phyloP scores from a whole-genome alignment of 2,113 vertebrate genomes.

The Zeus faber region DNA sequence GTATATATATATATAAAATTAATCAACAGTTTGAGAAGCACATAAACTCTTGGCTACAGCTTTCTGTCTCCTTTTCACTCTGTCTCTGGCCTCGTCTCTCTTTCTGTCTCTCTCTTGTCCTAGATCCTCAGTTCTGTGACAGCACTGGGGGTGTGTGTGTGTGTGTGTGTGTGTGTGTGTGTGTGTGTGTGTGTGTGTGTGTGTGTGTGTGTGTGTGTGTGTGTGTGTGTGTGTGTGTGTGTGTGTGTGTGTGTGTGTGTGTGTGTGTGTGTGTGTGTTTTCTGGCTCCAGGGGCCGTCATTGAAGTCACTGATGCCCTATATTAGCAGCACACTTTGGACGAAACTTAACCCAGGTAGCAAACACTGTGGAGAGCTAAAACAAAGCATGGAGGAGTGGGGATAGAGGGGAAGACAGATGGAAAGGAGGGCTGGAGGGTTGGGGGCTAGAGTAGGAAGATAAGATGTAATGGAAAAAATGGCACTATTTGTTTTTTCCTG shows the following conservation, averaged over 20 bases:
- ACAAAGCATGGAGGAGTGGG: slow-evolving; percentile 5
- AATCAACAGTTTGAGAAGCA: no score
- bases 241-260: slow-evolving; percentile 20
- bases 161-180: neutral
- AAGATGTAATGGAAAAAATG: slow-evolving; percentile 1
- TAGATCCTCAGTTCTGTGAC: slow-evolving; percentile 67
- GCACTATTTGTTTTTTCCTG: neutral
- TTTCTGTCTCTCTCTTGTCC: slow-evolving; percentile 40
- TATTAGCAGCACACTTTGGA: slow-evolving; percentile 61
- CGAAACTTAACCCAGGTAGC: slow-evolving; percentile 39
- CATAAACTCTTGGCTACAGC: no score
- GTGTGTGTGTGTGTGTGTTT: slow-evolving; percentile 9
- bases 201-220: slow-evolving; percentile 1
- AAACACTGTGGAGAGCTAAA: slow-evolving; percentile 16
- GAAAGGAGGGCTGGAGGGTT: slow-evolving; percentile 4
- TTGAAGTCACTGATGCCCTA: slow-evolving; percentile 59
- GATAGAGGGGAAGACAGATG: slow-evolving; percentile 3
- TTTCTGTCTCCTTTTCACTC: no score
- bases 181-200: slow-evolving; percentile 2
- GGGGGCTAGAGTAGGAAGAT: slow-evolving; percentile 14
- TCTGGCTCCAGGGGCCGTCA: slow-evolving; percentile 34
- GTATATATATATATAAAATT: no score
- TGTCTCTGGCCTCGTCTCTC: no score
- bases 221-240: slow-evolving; percentile 4
- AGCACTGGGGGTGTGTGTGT: slow-evolving; percentile 31